Evolutionary conservation across 1,140 invertebrate genomes (phyloP).

Genomic region (Drusus annulatus): DNA sequence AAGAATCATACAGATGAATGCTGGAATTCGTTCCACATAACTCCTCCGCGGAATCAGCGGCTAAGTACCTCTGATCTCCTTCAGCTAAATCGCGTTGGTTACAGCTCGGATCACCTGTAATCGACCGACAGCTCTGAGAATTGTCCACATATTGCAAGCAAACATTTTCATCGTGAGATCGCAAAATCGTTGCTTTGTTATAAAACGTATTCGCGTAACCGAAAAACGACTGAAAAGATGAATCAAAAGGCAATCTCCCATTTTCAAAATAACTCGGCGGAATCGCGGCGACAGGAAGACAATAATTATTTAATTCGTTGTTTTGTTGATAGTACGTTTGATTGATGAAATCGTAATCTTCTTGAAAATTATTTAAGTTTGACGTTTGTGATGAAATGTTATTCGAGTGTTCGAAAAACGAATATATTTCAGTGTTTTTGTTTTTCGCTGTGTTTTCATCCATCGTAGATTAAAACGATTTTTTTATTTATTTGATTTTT

Average conservation of each 20-base stretch:
- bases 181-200: conserved; percentile 42
- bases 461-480: background rate
- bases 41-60: background rate
- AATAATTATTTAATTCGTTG: conserved; percentile 22
- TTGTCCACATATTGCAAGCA: background rate
- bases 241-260: conserved; percentile 11
- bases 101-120: background rate
- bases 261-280: conserved; percentile 38
- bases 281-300: background rate
- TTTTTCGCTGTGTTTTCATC: conserved; percentile 33
- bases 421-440: conserved; percentile 26
- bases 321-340: conserved; percentile 35
- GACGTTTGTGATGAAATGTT: background rate
- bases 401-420: conserved; percentile 17
- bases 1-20: conserved; percentile 24
- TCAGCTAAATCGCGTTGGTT: background rate
- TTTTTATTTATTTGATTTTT: background rate
- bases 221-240: conserved; percentile 48
- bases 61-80: background rate
- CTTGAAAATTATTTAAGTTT: conserved; percentile 13
- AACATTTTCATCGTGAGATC: conserved; percentile 18
- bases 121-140: conserved; percentile 2
- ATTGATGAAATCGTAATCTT: conserved; percentile 38
- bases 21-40: background rate
- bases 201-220: conserved; percentile 50